These are phyloP conservation scores for Dendropsophus ebraccatus DNA, from an alignment of 2,113 vertebrate species.

Conservation along the genomic window DNA sequence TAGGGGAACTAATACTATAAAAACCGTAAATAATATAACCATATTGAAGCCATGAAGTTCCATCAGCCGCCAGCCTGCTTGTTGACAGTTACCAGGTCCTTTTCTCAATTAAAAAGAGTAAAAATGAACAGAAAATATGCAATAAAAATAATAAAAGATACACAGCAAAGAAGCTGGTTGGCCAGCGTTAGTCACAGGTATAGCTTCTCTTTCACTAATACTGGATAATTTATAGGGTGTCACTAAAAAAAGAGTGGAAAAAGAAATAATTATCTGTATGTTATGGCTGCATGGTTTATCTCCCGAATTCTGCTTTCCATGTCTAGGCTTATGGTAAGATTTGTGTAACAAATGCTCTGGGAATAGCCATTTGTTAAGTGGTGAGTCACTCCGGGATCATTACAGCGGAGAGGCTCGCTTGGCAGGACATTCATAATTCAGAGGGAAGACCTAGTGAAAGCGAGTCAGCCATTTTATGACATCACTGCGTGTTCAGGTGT, in stretches of 20 bases:
- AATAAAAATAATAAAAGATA: not conserved
- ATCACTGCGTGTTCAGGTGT: conserved; percentile 32
- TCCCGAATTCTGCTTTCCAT: conserved; percentile 21
- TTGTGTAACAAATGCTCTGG: conserved; percentile 54
- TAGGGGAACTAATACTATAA: no score
- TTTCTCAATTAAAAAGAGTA: not conserved
- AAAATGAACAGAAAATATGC: not conserved
- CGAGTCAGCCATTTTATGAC: conserved; percentile 42
- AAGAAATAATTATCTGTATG: conserved; percentile 10
- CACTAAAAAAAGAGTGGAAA: not conserved
- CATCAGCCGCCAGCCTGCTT: not conserved
- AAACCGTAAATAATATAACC: not conserved
- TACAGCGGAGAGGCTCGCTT: conserved; percentile 16
- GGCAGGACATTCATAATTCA: conserved; percentile 54
- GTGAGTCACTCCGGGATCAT: conserved; percentile 52
- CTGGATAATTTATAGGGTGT: not conserved
- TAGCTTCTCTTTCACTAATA: not conserved
- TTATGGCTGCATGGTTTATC: conserved; percentile 20
- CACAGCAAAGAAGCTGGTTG: not conserved
- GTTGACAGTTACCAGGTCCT: not conserved
- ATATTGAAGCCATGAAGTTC: not conserved
- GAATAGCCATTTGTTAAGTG: conserved; percentile 56
- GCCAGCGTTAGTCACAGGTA: not conserved
- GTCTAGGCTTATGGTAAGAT: conserved; percentile 21
- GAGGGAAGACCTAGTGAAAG: conserved; percentile 46